Conservation (phyloP, 2,888 invertebrate species). For the Epirrhoe tristata region DNA sequence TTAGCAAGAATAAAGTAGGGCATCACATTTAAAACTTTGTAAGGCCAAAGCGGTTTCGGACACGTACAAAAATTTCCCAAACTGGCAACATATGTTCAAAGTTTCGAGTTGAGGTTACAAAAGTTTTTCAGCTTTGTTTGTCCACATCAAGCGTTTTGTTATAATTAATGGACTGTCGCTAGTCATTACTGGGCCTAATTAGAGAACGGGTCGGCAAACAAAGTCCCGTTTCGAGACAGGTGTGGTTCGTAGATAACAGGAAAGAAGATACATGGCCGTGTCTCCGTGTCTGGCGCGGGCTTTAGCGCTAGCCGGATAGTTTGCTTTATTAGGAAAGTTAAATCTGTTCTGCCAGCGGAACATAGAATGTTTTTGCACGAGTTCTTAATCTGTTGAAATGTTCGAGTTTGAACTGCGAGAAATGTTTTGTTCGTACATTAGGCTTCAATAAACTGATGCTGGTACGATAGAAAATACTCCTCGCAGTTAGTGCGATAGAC, state of each 20-base stretch:
- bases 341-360: conserved; percentile 45
- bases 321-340: conserved; percentile 49
- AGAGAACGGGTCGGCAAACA: conserved; percentile 66
- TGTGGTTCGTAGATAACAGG: conserved; percentile 56
- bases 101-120: conserved; percentile 52
- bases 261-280: conserved; percentile 58
- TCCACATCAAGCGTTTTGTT: conserved; percentile 60
- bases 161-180: conserved; percentile 74
- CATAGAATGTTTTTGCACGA: conserved; percentile 42
- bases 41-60: conserved; percentile 44
- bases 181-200: conserved; percentile 71
- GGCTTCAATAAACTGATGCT: conserved; percentile 6
- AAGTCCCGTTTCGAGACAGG: conserved; percentile 70
- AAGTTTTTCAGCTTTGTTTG: conserved; percentile 60
- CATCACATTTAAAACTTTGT: conserved; percentile 53
- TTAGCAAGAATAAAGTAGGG: conserved; percentile 47
- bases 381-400: conserved; percentile 37
- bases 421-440: conserved; percentile 18
- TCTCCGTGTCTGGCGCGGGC: conserved; percentile 52
- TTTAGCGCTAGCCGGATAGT: conserved; percentile 48
- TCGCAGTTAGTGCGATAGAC: not conserved
- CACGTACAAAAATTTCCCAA: conserved; percentile 54
- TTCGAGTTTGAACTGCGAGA: conserved; percentile 21
- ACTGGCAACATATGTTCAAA: conserved; percentile 60
- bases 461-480: not conserved